Conservation (phyloP, 2,113 vertebrate genomes). For the Suncus etruscus region DNA sequence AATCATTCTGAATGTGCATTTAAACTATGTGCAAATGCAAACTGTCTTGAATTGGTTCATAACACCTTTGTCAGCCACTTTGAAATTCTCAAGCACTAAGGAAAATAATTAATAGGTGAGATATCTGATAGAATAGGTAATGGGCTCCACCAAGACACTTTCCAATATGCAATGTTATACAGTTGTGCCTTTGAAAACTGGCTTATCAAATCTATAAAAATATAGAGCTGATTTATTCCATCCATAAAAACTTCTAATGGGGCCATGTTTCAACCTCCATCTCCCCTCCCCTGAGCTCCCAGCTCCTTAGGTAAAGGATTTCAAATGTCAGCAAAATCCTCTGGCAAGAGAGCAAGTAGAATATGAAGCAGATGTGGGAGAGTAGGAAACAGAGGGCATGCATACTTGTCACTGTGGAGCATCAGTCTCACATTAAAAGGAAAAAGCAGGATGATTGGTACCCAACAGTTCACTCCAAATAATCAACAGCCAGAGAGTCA, state of each 20-base stretch:
- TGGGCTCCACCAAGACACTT: conserved; percentile 41
- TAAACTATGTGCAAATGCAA: conserved; percentile 74
- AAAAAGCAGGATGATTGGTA: background rate
- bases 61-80: conserved; percentile 77
- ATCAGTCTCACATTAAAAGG: background rate
- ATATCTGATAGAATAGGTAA: conserved; percentile 28
- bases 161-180: conserved; percentile 49
- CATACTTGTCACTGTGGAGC: background rate
- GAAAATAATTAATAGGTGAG: conserved; percentile 65
- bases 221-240: conserved; percentile 68
- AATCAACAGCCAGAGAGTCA: background rate
- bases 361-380: background rate
- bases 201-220: conserved; percentile 71
- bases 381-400: background rate
- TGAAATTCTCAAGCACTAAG: conserved; percentile 30
- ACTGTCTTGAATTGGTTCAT: conserved; percentile 61
- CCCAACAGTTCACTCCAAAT: conserved; percentile 12
- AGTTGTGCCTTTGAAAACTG: conserved; percentile 41
- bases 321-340: conserved; percentile 57
- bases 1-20: conserved; percentile 76
- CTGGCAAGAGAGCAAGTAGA: background rate
- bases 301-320: conserved; percentile 54
- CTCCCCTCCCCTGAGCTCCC: background rate
- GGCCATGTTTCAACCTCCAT: conserved; percentile 26
- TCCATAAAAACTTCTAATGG: conserved; percentile 57